Evolutionary conservation across 2,797 vertebrate genomes (phyloP).

Genomic region (Hapalemur alaotrensis): DNA sequence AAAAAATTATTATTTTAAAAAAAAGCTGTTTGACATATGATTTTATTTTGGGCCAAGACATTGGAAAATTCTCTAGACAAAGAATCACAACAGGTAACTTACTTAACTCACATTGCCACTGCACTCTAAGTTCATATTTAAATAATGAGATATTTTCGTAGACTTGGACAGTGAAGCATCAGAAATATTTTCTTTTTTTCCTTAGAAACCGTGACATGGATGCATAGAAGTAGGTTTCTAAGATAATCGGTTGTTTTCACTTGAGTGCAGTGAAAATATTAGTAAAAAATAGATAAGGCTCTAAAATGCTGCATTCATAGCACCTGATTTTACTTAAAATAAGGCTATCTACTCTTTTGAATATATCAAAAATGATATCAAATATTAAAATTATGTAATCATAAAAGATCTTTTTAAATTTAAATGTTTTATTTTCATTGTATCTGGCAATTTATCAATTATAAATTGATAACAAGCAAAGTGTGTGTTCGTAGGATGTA

Average conservation of each 20-base stretch:
- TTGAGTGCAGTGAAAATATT: not conserved
- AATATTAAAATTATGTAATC: slow-evolving; percentile 6
- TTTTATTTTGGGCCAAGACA: not conserved
- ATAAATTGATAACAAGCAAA: not conserved
- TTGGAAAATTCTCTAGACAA: not conserved
- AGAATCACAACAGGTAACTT: not conserved
- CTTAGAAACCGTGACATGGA: not conserved
- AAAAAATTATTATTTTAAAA: not conserved
- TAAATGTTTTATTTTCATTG: not conserved
- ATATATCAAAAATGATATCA: not conserved
- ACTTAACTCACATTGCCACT: not conserved
- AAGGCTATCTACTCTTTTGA: not conserved
- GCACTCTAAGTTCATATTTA: not conserved
- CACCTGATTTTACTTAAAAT: not conserved
- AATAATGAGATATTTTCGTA: not conserved
- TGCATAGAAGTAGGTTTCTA: not conserved
- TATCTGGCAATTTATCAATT: not conserved
- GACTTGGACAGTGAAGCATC: not conserved
- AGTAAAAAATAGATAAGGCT: not conserved
- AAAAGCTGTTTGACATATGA: not conserved
- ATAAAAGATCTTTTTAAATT: not conserved
- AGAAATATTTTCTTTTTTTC: not conserved
- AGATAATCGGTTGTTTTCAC: not conserved
- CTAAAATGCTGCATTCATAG: not conserved
- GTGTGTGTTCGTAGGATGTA: not conserved